These are phyloP conservation scores for Eledone cirrhosa DNA, from an alignment of 2,888 invertebrate genomes.

Conservation along the genomic window DNA sequence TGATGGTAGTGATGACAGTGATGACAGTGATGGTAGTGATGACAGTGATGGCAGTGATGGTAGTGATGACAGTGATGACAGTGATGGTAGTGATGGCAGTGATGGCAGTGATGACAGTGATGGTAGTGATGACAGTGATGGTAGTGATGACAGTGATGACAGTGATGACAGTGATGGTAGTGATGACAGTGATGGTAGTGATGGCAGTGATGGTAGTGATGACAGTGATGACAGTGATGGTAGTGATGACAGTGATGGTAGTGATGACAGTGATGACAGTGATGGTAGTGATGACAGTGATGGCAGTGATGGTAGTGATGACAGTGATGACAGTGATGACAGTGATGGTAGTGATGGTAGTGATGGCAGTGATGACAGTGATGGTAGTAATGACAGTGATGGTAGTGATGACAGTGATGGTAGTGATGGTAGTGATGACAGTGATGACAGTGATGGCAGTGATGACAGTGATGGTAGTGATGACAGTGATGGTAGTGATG, in stretches of 20 bases:
- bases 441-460: conserved; percentile 16
- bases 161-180: conserved; percentile 27
- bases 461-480: conserved; percentile 28
- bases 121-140: conserved; percentile 28
- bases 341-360: conserved; percentile 19
- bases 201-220: conserved; percentile 19
- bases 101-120: conserved; percentile 28
- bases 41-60: neutral
- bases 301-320: conserved; percentile 6
- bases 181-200: conserved; percentile 25
- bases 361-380: conserved; percentile 30
- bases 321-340: neutral
- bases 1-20: conserved; percentile 10
- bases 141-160: conserved; percentile 26
- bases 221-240: conserved; percentile 10
- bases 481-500: conserved; percentile 28
- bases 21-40: neutral
- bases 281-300: conserved; percentile 19
- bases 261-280: conserved; percentile 23
- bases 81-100: conserved; percentile 31
- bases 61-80: conserved; percentile 27
- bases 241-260: conserved; percentile 26
- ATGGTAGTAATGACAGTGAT: conserved; percentile 31
- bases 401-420: conserved; percentile 23
- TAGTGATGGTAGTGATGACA: neutral